phyloP scores from a whole-genome alignment of 1,140 invertebrate genomes.

The Heterodera carotae region DNA sequence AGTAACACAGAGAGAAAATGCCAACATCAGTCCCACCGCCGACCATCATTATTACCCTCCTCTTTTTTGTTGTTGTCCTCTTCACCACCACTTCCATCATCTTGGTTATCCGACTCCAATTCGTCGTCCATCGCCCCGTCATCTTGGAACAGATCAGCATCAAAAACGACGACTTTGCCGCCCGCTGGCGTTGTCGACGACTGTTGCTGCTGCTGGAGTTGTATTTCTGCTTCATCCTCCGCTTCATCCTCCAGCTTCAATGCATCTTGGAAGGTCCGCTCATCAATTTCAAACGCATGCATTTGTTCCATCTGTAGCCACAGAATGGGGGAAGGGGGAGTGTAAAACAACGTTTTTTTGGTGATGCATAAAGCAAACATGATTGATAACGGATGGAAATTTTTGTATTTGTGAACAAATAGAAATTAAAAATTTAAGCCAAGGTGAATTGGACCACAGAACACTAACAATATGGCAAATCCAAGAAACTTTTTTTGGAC shows the following conservation, averaged over 20 bases:
- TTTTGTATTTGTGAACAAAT: no score
- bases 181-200: neutral
- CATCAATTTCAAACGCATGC: conserved; percentile 63
- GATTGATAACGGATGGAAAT: no score
- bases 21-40: no score
- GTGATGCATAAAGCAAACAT: no score
- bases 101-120: conserved; percentile 38
- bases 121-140: conserved; percentile 47
- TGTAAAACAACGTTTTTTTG: neutral
- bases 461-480: no score
- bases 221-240: conserved; percentile 46
- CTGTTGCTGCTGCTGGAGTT: neutral
- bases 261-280: conserved; percentile 52
- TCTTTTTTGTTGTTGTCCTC: no score
- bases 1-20: no score
- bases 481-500: no score
- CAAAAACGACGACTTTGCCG: conserved; percentile 39
- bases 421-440: no score
- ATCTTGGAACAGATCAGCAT: conserved; percentile 50
- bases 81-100: conserved; percentile 34
- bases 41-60: no score
- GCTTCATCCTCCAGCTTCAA: conserved; percentile 36
- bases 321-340: neutral
- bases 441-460: no score
- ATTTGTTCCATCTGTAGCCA: conserved; percentile 45